These are phyloP conservation scores for Coremacera marginata DNA, from an alignment of 2,888 invertebrate species.

Conservation along the genomic window DNA sequence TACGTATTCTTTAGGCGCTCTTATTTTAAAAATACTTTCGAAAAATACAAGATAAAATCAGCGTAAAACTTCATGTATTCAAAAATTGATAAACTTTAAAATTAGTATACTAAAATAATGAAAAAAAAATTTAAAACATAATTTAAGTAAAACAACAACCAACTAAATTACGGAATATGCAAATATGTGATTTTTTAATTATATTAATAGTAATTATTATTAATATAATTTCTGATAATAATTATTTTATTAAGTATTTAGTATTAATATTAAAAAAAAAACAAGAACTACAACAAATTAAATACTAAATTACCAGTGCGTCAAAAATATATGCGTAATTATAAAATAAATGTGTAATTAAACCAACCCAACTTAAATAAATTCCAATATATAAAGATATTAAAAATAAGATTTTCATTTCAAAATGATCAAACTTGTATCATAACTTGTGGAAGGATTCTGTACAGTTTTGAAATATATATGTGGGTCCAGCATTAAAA, in stretches of 20 bases:
- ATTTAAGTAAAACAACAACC: conserved; percentile 35
- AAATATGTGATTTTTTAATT: conserved; percentile 54
- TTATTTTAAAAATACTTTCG: neutral
- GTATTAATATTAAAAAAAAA: conserved; percentile 14
- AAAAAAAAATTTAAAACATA: neutral
- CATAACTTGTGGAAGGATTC: too few relatives aligned
- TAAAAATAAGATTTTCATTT: neutral
- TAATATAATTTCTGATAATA: conserved; percentile 38
- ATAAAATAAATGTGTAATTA: conserved; percentile 32
- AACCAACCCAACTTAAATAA: conserved; percentile 19
- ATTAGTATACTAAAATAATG: conserved; percentile 28
- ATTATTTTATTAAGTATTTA: conserved; percentile 33
- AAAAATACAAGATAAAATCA: conserved; percentile 8
- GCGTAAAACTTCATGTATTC: conserved; percentile 24
- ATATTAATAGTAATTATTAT: conserved; percentile 45
- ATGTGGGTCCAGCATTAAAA: too few relatives aligned
- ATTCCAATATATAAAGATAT: conserved; percentile 20
- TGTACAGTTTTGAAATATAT: too few relatives aligned
- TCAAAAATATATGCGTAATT: conserved; percentile 23
- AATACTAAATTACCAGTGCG: conserved; percentile 18
- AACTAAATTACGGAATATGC: conserved; percentile 51
- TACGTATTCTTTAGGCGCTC: neutral
- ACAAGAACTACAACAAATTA: neutral
- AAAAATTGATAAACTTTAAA: conserved; percentile 22
- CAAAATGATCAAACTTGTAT: too few relatives aligned